Percentiles rank a stretch among this genome's conserved stretches.
Conservation (phyloP, 2,888 invertebrate genomes). For the Trachelus stipa region DNA sequence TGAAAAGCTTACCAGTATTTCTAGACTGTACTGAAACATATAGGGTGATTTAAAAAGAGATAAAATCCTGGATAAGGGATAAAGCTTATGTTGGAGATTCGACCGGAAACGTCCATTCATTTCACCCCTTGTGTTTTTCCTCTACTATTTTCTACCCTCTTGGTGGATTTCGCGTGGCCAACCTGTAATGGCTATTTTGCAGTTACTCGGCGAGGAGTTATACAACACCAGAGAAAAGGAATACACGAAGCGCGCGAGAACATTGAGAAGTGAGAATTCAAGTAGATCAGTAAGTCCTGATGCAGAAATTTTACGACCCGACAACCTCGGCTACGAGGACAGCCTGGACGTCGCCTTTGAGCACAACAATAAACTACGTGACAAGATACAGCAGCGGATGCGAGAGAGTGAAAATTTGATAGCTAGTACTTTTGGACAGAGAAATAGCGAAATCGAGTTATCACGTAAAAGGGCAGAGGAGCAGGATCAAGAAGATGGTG, state of each 20-base stretch:
- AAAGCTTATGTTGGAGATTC: background rate
- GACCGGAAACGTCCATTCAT: background rate
- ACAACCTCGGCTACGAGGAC: conserved; percentile 61
- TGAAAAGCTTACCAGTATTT: background rate
- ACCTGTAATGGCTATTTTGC: conserved; percentile 24
- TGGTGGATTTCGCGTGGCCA: background rate
- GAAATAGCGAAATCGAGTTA: background rate
- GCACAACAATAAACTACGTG: conserved; percentile 62
- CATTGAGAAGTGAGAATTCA: conserved; percentile 44
- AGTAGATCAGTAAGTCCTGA: conserved; percentile 57
- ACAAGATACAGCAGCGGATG: conserved; percentile 63
- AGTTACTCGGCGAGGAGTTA: conserved; percentile 63
- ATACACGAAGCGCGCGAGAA: conserved; percentile 33
- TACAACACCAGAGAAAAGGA: conserved; percentile 52
- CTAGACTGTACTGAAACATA: background rate
- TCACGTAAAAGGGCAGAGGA: conserved; percentile 19
- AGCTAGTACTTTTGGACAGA: conserved; percentile 54
- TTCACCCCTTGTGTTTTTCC: background rate
- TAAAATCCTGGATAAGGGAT: too few relatives aligned
- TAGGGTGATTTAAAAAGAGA: too few relatives aligned
- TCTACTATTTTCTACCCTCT: background rate
- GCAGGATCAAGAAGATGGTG: conserved; percentile 14
- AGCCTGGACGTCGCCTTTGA: conserved; percentile 63
- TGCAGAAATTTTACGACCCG: conserved; percentile 39
- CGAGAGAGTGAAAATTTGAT: conserved; percentile 61